Evolutionary conservation across 1,140 invertebrate genomes (phyloP), one percentile per base, ranked within the genome.

Genomic region (Paraescarpia echinospica): DNA sequence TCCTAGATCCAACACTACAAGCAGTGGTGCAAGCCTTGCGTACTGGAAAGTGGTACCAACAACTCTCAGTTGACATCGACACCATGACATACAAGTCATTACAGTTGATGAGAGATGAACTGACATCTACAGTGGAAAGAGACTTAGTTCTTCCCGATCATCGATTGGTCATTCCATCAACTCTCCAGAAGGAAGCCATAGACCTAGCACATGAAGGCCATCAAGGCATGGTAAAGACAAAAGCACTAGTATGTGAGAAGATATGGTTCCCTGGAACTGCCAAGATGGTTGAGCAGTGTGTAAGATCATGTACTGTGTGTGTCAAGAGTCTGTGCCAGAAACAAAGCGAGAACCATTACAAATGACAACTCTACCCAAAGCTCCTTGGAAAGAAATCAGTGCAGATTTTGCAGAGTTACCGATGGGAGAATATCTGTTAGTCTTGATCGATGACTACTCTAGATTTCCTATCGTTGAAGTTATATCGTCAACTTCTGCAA

Each of bases 1-100:
- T 33, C 5, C 34, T 92, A 22, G 77, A 93, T 92, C 33, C 34
- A 89, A 92, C 93, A 89, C 51, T 94, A 89, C 89, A 93, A 93
- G 89, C 51, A 31, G 91, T 91, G 6, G 34, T 91, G 8, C 35
- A 34, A 90, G 89, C 89, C 6, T 33, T 90, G n/a, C 34, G 27
- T 22, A 90, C 14, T 1, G 2, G 89, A 18, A 34, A 35, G 18
- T n/a, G 89, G 59, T 34, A 34, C n/a, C 89, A 90, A 12, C 14
- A 90, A 22, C 34, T 18, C 0, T 22, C 33, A 34, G 34, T 12
- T 90, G 89, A 90, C 34, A 22, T 90, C 22, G 12, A 35, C 41
- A 35, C n/a, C 34, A 31, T 2, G 0, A 4, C 91, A 2, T 91
- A 41, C 48, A 59, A 12, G 34, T 35, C 91, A 1, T 41, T 35